These are phyloP conservation scores for Anagyrus pseudococci DNA, from an alignment of 2,888 invertebrate genomes.

Conservation along the genomic window DNA sequence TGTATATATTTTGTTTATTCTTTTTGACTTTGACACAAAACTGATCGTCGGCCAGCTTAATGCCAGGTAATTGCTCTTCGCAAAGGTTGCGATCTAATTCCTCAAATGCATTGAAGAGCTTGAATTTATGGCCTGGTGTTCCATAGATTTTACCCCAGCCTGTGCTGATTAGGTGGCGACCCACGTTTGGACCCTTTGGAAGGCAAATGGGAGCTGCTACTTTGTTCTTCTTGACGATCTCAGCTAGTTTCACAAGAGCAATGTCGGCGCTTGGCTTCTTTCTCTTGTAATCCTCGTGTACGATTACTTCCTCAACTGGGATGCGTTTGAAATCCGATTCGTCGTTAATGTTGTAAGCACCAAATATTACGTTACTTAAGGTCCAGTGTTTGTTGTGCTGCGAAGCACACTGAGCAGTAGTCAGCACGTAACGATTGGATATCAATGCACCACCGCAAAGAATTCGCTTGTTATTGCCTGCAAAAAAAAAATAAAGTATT, in stretches of 20 bases:
- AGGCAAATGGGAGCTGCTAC: constrained; percentile 16
- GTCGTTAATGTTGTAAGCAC: constrained; percentile 27
- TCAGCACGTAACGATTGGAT: no score
- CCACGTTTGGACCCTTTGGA: not conserved
- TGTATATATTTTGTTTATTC: no score
- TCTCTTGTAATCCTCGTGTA: no score
- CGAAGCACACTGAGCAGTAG: constrained; percentile 31
- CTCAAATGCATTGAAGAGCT: no score
- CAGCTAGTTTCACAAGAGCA: no score
- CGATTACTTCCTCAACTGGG: not conserved
- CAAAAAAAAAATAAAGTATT: no score
- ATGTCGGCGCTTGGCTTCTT: no score
- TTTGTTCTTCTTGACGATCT: no score
- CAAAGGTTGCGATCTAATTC: no score
- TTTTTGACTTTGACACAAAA: constrained; percentile 18
- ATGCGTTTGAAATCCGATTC: constrained; percentile 1
- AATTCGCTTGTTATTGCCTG: no score
- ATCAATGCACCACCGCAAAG: no score
- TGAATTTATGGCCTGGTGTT: no score
- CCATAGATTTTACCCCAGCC: constrained; percentile 12
- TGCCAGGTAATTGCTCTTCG: constrained; percentile 12
- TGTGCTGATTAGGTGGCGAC: not conserved
- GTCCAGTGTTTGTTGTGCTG: constrained; percentile 40
- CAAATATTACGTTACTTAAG: constrained; percentile 16
- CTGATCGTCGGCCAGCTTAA: constrained; percentile 20